Evolutionary conservation across 2,888 invertebrate species (phyloP), one percentile per base, ranked within the genome.

Genomic region (Gastracanthus pulcherrimus): DNA sequence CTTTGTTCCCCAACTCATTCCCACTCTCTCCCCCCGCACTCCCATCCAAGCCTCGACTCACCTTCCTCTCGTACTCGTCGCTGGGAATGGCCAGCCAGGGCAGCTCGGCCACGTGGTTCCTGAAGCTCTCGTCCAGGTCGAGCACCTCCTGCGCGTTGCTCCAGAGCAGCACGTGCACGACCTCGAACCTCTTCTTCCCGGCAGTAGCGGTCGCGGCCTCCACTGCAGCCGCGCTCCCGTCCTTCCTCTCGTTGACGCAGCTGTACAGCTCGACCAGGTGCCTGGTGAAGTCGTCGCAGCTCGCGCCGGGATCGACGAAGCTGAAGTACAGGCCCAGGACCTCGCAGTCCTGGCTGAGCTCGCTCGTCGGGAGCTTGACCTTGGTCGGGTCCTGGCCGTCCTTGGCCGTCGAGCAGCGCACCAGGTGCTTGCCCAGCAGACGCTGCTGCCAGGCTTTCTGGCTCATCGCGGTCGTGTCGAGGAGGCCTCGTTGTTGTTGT

Each of bases 11-110:
- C n/a, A 13, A 41, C 41, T 11, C 41, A 41, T 16, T 16, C 41
- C 41, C 13, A 16, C 41, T 41, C 41, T 16, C 16, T 16, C 11
- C 16, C 41, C 16, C 41, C n/a, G n/a, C n/a, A n/a, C n/a, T n/a
- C n/a, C n/a, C n/a, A n/a, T n/a, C n/a, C n/a, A n/a, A n/a, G n/a
- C n/a, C n/a, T n/a, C n/a, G 7, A 29, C 38, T 36, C 16, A 95
- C 95, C 94, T 95, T 95, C 29, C 94, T 93, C 85, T 95, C 95
- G 75, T 95, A 94, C 88, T 95, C 95, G 82, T 94, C 94, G 89
- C 94, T 95, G 0, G 95, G 95, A 81, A 95, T 93, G 13, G 95
- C 95, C 82, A 94, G 94, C 95, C 95, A 96, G 0, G 95, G 95
- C 84, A 95, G 92, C 76, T 94, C 95, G 3, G 93, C 92, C 86